A percentile compares a stretch with the other conserved stretches of the same genome.
These are phyloP conservation scores for Maniola hyperantus DNA, from an alignment of 2,888 invertebrate genomes.

Conservation along the genomic window DNA sequence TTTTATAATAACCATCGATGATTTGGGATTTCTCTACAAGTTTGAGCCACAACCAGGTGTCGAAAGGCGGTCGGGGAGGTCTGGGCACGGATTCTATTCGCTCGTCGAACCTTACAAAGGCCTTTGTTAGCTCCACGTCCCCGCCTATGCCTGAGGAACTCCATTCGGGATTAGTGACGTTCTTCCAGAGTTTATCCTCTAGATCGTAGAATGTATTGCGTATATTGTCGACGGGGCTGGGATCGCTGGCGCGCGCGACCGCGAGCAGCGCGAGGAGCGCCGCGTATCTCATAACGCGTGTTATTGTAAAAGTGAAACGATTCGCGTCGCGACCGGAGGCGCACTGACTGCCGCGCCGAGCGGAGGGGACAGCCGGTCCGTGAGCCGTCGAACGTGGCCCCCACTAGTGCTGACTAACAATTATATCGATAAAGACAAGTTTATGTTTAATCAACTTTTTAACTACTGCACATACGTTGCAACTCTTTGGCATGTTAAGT, in stretches of 20 bases:
- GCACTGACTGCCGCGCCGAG: slow-evolving; percentile 51
- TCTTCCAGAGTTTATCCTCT: slow-evolving; percentile 79
- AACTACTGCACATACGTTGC: not conserved
- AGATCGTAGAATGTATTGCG: slow-evolving; percentile 82
- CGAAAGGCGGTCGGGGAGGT: slow-evolving; percentile 54
- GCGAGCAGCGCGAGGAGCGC: slow-evolving; percentile 59
- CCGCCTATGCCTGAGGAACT: slow-evolving; percentile 63
- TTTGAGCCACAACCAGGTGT: slow-evolving; percentile 85
- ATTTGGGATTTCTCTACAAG: slow-evolving; percentile 83
- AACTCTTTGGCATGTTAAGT: not conserved
- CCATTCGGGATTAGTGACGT: slow-evolving; percentile 70
- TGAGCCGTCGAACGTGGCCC: slow-evolving; percentile 34
- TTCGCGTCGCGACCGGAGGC: slow-evolving; percentile 57
- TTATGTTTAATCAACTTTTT: not conserved
- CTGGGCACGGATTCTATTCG: slow-evolving; percentile 65
- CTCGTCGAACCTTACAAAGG: slow-evolving; percentile 82
- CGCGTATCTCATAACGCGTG: slow-evolving; percentile 58
- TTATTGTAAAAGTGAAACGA: slow-evolving; percentile 46
- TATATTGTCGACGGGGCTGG: slow-evolving; percentile 81
- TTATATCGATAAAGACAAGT: slow-evolving; percentile 30
- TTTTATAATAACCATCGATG: slow-evolving; percentile 86
- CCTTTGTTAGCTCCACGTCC: slow-evolving; percentile 82
- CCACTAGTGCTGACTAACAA: slow-evolving; percentile 32
- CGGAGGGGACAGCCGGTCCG: slow-evolving; percentile 58
- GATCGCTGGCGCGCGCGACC: slow-evolving; percentile 53